Conservation (phyloP, 2,888 invertebrate species). For the Drosophila limbata region DNA sequence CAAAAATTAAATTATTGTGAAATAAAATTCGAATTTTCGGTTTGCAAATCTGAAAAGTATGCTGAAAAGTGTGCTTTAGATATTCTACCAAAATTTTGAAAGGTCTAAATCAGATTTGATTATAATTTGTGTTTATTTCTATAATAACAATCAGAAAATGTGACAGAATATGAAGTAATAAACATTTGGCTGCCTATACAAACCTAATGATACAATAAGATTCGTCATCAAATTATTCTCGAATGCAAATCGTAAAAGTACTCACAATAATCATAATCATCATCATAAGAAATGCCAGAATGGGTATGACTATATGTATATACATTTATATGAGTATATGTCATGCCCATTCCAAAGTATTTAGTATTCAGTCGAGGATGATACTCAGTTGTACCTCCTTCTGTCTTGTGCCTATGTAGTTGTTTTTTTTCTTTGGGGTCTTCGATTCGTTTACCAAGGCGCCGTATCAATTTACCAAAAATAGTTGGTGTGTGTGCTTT, state of each 20-base stretch:
- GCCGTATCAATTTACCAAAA: conserved; percentile 76
- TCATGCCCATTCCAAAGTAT: conserved; percentile 13
- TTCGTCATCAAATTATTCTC: conserved; percentile 42
- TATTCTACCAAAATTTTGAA: neutral
- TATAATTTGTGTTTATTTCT: neutral
- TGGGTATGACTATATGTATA: neutral
- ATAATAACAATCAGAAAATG: neutral
- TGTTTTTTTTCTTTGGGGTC: conserved; percentile 16
- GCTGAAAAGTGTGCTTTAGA: neutral
- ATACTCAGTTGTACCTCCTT: conserved; percentile 7
- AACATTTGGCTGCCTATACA: conserved; percentile 29
- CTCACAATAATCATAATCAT: conserved; percentile 64
- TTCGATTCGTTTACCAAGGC: conserved; percentile 67
- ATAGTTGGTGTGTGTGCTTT: conserved; percentile 50
- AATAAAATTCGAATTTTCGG: neutral
- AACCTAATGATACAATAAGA: conserved; percentile 29
- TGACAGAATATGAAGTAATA: conserved; percentile 32
- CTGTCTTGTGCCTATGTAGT: conserved; percentile 8
- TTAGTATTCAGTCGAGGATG: conserved; percentile 32
- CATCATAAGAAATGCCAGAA: conserved; percentile 33
- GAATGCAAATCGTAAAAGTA: conserved; percentile 66
- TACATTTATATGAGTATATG: conserved; percentile 6
- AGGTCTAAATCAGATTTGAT: neutral
- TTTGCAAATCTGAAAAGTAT: conserved; percentile 5
- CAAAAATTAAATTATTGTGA: neutral